Evolutionary conservation across 2,888 invertebrate species (phyloP).

Genomic region (Augochlorella aurata): DNA sequence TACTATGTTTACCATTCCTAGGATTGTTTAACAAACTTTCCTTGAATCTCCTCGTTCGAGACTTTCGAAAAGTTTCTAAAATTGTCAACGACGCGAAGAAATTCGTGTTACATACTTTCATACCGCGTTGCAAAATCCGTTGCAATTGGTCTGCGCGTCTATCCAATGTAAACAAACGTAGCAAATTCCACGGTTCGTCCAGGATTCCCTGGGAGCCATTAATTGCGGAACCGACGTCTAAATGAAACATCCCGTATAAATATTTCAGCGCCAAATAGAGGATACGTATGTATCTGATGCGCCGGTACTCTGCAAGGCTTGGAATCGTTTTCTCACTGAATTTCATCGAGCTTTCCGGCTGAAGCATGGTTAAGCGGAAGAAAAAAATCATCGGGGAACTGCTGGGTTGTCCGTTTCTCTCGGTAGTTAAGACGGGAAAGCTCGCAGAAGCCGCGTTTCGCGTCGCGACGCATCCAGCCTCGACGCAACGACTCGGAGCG

Average conservation of each 20-base stretch:
- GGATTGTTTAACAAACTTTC: background rate
- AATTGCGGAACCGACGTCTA: background rate
- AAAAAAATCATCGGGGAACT: background rate
- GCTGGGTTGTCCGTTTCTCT: constrained; percentile 21
- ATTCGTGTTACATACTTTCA: background rate
- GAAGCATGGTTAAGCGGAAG: background rate
- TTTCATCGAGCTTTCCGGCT: background rate
- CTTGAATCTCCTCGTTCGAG: background rate
- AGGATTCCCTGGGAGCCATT: background rate
- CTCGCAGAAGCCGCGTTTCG: background rate
- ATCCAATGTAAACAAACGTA: background rate
- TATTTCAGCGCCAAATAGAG: background rate
- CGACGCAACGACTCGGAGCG: constrained; percentile 12
- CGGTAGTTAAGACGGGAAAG: constrained; percentile 28
- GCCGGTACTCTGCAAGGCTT: background rate
- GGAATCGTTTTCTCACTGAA: constrained; percentile 12
- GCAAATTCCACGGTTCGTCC: background rate
- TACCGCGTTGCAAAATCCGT: background rate
- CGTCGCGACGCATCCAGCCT: constrained; percentile 18
- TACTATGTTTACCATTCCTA: background rate
- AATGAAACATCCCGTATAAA: background rate
- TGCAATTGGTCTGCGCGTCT: background rate
- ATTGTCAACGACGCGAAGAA: background rate
- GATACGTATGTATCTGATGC: constrained; percentile 36
- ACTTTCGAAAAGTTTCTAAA: background rate